Conservation (phyloP, 2,888 invertebrate species). For the Rhagonycha fulva region DNA sequence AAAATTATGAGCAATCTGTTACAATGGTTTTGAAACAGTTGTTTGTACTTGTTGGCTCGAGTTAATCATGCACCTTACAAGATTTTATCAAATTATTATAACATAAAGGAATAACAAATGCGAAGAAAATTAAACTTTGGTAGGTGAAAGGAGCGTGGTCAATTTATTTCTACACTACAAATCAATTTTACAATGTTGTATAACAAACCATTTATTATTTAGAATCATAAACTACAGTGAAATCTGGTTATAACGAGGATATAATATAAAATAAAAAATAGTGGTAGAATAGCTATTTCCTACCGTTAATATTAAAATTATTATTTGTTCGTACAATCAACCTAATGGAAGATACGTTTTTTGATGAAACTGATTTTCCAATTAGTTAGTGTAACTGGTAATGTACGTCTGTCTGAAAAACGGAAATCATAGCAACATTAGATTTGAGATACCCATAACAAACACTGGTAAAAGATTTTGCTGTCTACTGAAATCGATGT, state of each 20-base stretch:
- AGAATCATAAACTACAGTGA: too few species aligned
- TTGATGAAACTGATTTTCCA: too few species aligned
- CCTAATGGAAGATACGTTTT: too few species aligned
- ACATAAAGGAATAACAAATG: not conserved
- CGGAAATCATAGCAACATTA: too few species aligned
- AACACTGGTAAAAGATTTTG: not conserved
- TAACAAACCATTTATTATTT: too few species aligned
- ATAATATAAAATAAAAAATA: too few species aligned
- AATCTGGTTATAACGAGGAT: too few species aligned
- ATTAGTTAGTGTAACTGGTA: too few species aligned
- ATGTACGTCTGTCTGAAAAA: too few species aligned
- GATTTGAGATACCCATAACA: not conserved
- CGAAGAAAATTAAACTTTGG: not conserved
- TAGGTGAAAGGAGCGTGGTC: not conserved
- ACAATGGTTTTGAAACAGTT: not conserved
- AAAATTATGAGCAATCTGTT: not conserved
- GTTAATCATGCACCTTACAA: not conserved
- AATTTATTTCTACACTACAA: not conserved
- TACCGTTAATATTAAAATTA: too few species aligned
- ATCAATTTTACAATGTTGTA: not conserved
- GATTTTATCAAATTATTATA: not conserved
- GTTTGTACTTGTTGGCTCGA: not conserved
- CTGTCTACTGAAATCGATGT: not conserved
- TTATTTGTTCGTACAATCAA: too few species aligned
- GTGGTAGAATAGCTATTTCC: too few species aligned